Percentiles rank a stretch among this genome's conserved stretches.
Evolutionary conservation across 1,140 invertebrate genomes (phyloP).

Genomic region (Coenobita brevimanus): DNA sequence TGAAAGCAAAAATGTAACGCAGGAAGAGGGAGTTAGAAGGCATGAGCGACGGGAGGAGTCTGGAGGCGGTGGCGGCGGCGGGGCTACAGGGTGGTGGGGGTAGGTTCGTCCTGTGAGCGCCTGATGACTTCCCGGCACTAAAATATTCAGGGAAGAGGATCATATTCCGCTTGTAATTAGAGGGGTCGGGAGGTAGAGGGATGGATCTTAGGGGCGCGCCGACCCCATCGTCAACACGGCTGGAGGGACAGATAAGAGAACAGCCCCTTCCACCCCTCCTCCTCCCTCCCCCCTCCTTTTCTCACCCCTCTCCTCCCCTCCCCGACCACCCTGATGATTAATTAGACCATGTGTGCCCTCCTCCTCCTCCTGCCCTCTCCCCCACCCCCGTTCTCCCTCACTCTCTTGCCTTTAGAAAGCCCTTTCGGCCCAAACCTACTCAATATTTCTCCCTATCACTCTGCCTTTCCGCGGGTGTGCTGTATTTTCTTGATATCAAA

Average conservation of each 20-base stretch:
- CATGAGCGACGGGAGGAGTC: background rate
- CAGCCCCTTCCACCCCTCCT: background rate
- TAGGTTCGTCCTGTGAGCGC: background rate
- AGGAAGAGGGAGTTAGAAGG: background rate
- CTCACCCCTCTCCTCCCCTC: background rate
- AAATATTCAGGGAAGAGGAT: constrained; percentile 31
- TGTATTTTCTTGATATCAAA: too few species aligned
- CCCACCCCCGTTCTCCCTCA: background rate
- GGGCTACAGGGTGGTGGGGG: background rate
- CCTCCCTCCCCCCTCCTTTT: background rate
- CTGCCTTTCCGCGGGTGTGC: too few species aligned
- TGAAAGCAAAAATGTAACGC: background rate
- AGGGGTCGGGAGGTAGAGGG: constrained; percentile 10
- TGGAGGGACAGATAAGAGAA: constrained; percentile 35
- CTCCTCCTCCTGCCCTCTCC: background rate
- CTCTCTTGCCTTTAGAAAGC: background rate
- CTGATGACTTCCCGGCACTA: background rate
- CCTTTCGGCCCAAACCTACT: too few species aligned
- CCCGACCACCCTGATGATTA: constrained; percentile 35
- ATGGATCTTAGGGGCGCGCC: background rate
- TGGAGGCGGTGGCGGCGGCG: background rate
- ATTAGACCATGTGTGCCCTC: constrained; percentile 39
- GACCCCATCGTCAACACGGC: constrained; percentile 14
- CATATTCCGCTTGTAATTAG: constrained; percentile 37
- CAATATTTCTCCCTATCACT: too few species aligned